A percentile compares a stretch with the other conserved stretches of the same genome.
phyloP scores from a whole-genome alignment of 2,113 vertebrate genomes.

The Embiotoca jacksoni region DNA sequence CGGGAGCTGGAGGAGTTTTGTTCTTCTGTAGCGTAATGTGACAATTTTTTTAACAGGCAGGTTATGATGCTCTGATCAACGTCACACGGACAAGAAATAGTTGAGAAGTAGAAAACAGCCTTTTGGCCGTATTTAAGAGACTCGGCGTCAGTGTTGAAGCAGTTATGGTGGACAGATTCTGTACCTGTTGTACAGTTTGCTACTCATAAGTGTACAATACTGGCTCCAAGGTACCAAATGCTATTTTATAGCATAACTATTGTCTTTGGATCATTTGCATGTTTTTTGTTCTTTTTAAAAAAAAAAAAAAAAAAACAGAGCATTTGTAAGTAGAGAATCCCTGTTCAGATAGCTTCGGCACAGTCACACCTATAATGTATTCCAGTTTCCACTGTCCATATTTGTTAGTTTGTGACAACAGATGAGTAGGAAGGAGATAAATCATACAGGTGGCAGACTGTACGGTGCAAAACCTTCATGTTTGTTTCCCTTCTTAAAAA shows the following conservation, averaged over 20 bases:
- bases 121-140: not conserved
- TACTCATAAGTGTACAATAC: not conserved
- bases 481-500: too few relatives aligned
- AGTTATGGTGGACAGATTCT: conserved; percentile 6
- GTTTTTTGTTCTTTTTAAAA: too few relatives aligned
- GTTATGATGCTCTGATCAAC: conserved; percentile 49
- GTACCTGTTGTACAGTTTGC: not conserved
- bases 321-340: too few relatives aligned
- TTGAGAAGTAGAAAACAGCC: not conserved
- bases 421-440: not conserved
- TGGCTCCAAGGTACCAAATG: not conserved
- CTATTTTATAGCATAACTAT: too few relatives aligned
- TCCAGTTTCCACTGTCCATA: not conserved
- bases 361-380: too few relatives aligned
- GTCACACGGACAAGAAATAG: not conserved
- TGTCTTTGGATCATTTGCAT: too few relatives aligned
- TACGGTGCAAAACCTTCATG: too few relatives aligned
- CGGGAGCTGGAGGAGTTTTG: conserved; percentile 23
- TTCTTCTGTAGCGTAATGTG: conserved; percentile 12
- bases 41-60: conserved; percentile 10
- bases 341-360: too few relatives aligned
- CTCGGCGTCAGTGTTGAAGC: not conserved
- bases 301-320: too few relatives aligned
- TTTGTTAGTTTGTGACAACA: not conserved
- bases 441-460: not conserved